Evolutionary conservation across 2,797 vertebrate genomes (phyloP).

Genomic region (Sciurus vulgaris): DNA sequence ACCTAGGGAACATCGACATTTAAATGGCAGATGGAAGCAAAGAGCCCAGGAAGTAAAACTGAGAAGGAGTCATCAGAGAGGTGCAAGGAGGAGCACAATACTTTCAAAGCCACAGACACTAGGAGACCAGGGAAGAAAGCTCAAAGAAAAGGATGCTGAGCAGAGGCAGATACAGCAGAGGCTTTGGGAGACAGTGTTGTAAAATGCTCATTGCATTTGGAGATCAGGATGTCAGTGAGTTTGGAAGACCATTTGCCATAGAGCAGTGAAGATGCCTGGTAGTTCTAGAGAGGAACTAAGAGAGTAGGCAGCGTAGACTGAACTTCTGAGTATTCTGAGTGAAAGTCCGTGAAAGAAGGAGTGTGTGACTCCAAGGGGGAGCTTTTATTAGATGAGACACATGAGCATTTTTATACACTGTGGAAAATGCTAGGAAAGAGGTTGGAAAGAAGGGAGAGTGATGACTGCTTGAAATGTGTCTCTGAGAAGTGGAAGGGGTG

Average conservation of each 20-base stretch:
- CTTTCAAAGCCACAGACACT: background rate
- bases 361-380: background rate
- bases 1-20: conserved; percentile 54
- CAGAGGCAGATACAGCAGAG: background rate
- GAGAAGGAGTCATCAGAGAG: conserved; percentile 26
- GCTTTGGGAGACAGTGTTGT: background rate
- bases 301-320: background rate
- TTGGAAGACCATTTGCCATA: background rate
- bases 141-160: background rate
- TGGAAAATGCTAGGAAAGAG: background rate
- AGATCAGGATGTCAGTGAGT: background rate
- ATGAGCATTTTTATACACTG: background rate
- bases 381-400: background rate
- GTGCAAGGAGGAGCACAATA: background rate
- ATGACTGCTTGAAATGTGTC: background rate
- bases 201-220: background rate
- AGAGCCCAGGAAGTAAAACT: conserved; percentile 13
- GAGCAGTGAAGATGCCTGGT: background rate
- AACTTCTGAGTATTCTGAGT: background rate
- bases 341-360: background rate
- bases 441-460: background rate
- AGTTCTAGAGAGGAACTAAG: background rate
- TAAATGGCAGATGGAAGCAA: conserved; percentile 69
- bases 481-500: background rate
- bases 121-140: background rate